A percentile compares a stretch with the other conserved stretches of the same genome.
phyloP scores from a whole-genome alignment of 1,140 invertebrate species.

The Pogonomyrmex barbatus region DNA sequence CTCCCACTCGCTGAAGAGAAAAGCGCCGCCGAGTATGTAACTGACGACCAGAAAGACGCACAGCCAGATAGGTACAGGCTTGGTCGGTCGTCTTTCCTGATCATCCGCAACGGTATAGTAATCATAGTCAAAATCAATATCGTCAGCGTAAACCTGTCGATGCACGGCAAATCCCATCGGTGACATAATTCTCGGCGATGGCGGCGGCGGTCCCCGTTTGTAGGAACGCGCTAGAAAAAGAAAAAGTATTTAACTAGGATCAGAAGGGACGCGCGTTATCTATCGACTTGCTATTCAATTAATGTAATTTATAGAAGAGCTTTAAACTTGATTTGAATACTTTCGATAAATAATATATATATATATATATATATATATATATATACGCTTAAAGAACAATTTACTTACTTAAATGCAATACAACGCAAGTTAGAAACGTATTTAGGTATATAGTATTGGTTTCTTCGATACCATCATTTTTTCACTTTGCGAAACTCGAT shows the following conservation, averaged over 20 bases:
- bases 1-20: conserved; percentile 95
- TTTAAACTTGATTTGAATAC: not conserved
- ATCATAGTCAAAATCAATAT: conserved; percentile 86
- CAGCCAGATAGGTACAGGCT: conserved; percentile 96
- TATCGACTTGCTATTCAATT: not conserved
- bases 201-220: conserved; percentile 84
- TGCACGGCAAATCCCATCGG: conserved; percentile 89
- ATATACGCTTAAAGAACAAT: no score
- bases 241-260: conserved; percentile 11
- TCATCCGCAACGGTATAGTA: conserved; percentile 83
- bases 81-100: conserved; percentile 84
- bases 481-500: no score
- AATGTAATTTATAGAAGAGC: not conserved
- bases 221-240: conserved; percentile 78
- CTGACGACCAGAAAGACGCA: conserved; percentile 95
- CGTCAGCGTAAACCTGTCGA: conserved; percentile 87
- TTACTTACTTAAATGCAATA: no score
- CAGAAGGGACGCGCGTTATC: not conserved
- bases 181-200: conserved; percentile 89
- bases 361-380: not conserved
- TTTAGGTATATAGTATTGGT: no score
- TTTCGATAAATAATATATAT: not conserved
- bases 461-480: no score
- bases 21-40: conserved; percentile 95
- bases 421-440: no score